Evolutionary conservation across 2,113 vertebrate genomes (phyloP), one percentile per base, ranked within the genome.

Genomic region (Caranx melampygus): DNA sequence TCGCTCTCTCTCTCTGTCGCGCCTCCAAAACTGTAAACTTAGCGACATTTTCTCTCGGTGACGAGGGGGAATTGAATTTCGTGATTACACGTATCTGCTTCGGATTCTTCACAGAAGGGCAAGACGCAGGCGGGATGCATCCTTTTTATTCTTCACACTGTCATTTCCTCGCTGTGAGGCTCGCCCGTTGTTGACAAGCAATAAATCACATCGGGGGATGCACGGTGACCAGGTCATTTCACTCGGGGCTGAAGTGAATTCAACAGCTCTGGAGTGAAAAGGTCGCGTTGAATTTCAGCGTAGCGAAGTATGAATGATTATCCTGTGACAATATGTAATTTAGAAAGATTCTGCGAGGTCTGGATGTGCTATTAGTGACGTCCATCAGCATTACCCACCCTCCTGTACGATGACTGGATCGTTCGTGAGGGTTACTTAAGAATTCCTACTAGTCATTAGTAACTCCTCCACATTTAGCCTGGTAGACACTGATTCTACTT

Each of bases 151-250:
- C 35, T 49, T 63, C 58, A 57, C 9, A 0, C 33, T 67, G 67
- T 64, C 58, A 51, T 71, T 59, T 76, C 16, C 47, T 40, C 8
- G 40, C 21, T 73, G 54, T 47, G 35, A 59, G 12, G 18, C 37
- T 34, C 65, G 60, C 47, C 60, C 67, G 54, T 59, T 57, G 75
- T 75, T 83, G 86, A 89, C 65, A 74, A 54, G 54, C 26, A 79
- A 51, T 85, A 78, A 70, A 84, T 84, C 78, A 49, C 33, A 42
- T 57, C 35, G 34, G 45, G 47, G 47, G 79, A 85, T 60, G 54
- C 45, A 5, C 72, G 65, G 76, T 65, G 77, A 74, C 59, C 55
- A 66, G 69, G 72, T 79, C 79, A 47, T 72, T 78, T 18, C 35
- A 10, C 72, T 64, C 65, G 35, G 64, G 78, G 73, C 55, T 49